Base-by-base conservation (phyloP, 64 coral and sea anemone genomes). In the Pachyseris speciosa region DNA sequence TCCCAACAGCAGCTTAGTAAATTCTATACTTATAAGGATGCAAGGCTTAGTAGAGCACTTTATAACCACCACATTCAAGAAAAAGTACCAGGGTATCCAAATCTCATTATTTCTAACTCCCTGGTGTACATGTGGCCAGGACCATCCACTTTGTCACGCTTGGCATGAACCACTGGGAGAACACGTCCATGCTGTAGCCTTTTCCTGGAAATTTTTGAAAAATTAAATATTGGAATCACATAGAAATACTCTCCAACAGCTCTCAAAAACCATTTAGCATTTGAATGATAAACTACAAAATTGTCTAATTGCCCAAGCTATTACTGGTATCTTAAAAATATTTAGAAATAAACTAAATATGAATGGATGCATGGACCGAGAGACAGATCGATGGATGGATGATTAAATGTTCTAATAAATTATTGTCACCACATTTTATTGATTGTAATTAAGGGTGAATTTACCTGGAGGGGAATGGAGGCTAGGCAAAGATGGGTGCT, bases 71-170 rank as follows among this genome's bases (percentile, higher is more conserved):
- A 7, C n/a, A 33, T 2, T 63, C 3, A 66, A 8, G 33, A 33
- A 15, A 37, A 69, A 4, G 2, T 87, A 93, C 91, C 81, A 83
- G 94, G 94, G 74, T 81, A 96, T 64, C 94, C 94, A 96, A 96
- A 96, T 87, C 51, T 88, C 89, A 92, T 96, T 51, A 96, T 96
- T 43, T 88, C 89, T 57, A 43, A 90, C 24, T 63, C 60, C 55
- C 74, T 83, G n/a, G 45, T 74, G 34, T 90, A n/a, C n/a, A n/a
- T n/a, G n/a, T n/a, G n/a, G 33, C 50, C 24, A 34, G 32, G 69
- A 9, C 47, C 47, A 74, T 87, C 85, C 8, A 73, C 72, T 19
- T 26, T 31, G 17, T 87, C 85, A 19, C 15, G 47, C 39, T 37
- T 89, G 17, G 74, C 72, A n/a, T 80, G 43, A 4, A 68, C 27